These are phyloP conservation scores for Anomalospiza imberbis DNA, from an alignment of 2,797 vertebrate species.

Conservation along the genomic window DNA sequence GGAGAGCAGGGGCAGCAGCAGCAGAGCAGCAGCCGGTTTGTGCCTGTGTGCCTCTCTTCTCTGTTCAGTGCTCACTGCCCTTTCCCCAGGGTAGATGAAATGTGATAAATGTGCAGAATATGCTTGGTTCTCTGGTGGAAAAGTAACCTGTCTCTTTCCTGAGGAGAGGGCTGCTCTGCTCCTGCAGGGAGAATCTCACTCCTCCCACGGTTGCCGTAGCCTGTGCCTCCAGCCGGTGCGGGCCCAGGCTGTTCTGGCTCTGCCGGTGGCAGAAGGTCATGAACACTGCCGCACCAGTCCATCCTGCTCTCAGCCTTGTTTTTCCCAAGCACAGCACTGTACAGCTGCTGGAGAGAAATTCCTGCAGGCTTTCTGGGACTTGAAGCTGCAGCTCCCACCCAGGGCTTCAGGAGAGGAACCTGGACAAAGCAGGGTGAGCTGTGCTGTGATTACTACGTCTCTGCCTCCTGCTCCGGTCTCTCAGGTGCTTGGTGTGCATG, in stretches of 20 bases:
- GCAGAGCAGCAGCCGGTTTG: not conserved
- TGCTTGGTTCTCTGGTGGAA: not conserved
- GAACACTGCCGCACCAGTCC: not conserved
- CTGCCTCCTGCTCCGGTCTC: fast-evolving
- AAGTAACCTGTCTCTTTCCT: not conserved
- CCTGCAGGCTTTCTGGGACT: not conserved
- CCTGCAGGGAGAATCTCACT: not conserved
- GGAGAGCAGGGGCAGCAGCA: not conserved
- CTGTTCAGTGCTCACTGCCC: not conserved
- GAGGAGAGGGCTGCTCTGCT: not conserved
- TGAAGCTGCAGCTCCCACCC: not conserved
- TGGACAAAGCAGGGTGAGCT: not conserved
- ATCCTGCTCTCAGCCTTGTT: not conserved
- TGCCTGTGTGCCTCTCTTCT: not conserved
- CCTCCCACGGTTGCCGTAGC: not conserved
- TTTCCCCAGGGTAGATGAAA: not conserved
- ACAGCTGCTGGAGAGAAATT: not conserved
- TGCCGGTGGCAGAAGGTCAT: not conserved
- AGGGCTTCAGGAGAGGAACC: not conserved
- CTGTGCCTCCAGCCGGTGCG: fast-evolving
- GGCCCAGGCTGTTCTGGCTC: not conserved
- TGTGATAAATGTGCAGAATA: not conserved
- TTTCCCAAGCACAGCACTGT: not conserved
- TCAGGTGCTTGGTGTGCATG: fast-evolving
- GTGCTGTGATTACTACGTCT: fast-evolving